These are phyloP conservation scores for Crossocerus cetratus DNA, from an alignment of 2,888 invertebrate species.

Conservation along the genomic window DNA sequence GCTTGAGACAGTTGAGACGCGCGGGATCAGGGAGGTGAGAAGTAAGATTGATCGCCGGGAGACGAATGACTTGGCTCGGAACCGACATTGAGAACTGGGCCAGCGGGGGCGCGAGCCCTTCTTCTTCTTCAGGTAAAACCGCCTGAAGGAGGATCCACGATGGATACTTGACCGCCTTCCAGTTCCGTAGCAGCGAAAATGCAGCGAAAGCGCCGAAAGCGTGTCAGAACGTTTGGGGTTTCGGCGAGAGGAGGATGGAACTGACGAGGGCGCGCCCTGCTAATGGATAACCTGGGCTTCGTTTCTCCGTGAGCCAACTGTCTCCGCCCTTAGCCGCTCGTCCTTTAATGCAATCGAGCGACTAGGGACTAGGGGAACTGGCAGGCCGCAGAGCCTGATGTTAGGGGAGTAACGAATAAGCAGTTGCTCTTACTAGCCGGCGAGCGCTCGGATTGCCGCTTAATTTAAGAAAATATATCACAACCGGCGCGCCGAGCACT, in stretches of 20 bases:
- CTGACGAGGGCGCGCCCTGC: constrained; percentile 10
- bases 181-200: constrained; percentile 2
- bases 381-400: neutral
- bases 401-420: constrained; percentile 9
- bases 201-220: constrained; percentile 13
- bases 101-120: constrained; percentile 36
- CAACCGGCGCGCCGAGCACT: constrained; percentile 1
- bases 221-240: constrained; percentile 22
- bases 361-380: neutral
- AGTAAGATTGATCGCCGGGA: constrained; percentile 47
- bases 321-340: neutral
- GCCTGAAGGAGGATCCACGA: constrained; percentile 28
- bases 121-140: constrained; percentile 24
- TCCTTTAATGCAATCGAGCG: constrained; percentile 6
- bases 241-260: constrained; percentile 14
- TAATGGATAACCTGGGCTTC: constrained; percentile 11
- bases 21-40: constrained; percentile 25
- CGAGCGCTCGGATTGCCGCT: constrained; percentile 7
- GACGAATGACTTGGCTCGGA: constrained; percentile 37
- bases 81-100: constrained; percentile 42
- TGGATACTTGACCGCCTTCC: constrained; percentile 43
- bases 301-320: neutral
- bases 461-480: constrained; percentile 7
- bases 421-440: neutral
- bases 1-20: constrained; percentile 8